phyloP scores from a whole-genome alignment of 2,113 vertebrate genomes.

The Tricholaema leucomelas region DNA sequence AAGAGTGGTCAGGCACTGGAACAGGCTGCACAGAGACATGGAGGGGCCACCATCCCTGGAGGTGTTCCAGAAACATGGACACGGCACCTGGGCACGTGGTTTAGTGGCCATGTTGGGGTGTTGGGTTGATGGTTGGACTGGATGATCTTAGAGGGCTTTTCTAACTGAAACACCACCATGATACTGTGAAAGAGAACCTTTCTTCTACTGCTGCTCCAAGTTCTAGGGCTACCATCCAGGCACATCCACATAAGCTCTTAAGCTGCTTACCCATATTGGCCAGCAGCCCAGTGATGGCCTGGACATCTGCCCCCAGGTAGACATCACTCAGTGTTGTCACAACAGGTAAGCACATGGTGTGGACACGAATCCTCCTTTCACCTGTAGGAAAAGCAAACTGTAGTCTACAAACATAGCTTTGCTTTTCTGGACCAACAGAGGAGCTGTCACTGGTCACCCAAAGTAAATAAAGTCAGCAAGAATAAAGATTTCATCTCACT shows the following conservation, averaged over 20 bases:
- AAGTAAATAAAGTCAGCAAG: background rate
- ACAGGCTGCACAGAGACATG: too few species aligned
- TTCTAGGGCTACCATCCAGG: background rate
- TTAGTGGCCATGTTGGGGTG: too few species aligned
- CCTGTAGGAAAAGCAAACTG: constrained; percentile 70
- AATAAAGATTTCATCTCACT: background rate
- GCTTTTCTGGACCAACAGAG: background rate
- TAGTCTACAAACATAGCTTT: background rate
- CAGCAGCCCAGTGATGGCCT: constrained; percentile 90
- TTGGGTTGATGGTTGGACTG: too few species aligned
- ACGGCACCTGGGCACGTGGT: too few species aligned
- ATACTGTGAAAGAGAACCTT: background rate
- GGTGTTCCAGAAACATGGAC: too few species aligned
- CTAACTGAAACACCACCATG: too few species aligned
- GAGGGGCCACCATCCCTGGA: too few species aligned
- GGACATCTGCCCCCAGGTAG: constrained; percentile 93
- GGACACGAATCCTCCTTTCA: constrained; percentile 94
- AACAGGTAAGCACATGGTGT: constrained; percentile 95
- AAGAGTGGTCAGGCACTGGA: too few species aligned
- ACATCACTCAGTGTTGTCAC: constrained; percentile 90
- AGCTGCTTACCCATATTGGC: constrained; percentile 91
- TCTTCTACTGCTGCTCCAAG: background rate
- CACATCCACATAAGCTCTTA: background rate
- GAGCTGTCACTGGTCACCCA: background rate
- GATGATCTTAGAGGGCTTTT: too few species aligned